Base-by-base conservation (phyloP, 2,888 invertebrate species). In the Drosophila mettleri region DNA sequence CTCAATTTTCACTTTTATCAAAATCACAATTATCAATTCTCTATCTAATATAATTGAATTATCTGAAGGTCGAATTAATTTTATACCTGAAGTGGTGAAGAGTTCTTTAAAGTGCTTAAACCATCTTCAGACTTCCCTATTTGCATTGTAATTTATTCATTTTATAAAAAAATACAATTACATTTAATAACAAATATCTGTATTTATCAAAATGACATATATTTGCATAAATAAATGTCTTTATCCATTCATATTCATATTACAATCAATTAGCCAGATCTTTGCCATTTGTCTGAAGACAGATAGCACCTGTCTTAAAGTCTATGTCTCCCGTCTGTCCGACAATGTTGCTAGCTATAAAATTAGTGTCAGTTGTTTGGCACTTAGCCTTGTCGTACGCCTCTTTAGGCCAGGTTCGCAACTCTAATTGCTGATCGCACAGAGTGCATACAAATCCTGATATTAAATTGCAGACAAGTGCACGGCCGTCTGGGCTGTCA, bases 361-460 rank as follows among this genome's bases (percentile, higher is more conserved):
- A 29, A 66, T 65, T 54, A 65, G 33, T 65, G 46, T 48, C 54
- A 65, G 38, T 22, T 58, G 18, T 10, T 22, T 54, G 29, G n/a
- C 51, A 41, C 18, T 51, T 63, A 41, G 33, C 34, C 27, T 38
- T 16, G n/a, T 12, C 34, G 41, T 9, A 24, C 29, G 24, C 45
- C 49, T 46, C 57, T 64, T 57, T 75, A 57, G 60, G 69, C 60
- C 52, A 57, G 43, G 29, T 46, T 51, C 59, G 39, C 38, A 18
- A 49, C 46, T 57, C 46, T 60, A 74, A 74, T 67, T 76, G 77
- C 46, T 12, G 27, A 16, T 31, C 38, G 29, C 52, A 57, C 45
- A 22, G 38, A 33, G 2, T 29, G 75, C 62, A 76, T 83, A 74
- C 63, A 69, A 83, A 69, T 83, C 45, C 29, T 9, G 52, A 53